Percentiles rank a stretch among this genome's conserved stretches.
Evolutionary conservation across 2,113 vertebrate species (phyloP).

Genomic region (Rhinogobius similis): DNA sequence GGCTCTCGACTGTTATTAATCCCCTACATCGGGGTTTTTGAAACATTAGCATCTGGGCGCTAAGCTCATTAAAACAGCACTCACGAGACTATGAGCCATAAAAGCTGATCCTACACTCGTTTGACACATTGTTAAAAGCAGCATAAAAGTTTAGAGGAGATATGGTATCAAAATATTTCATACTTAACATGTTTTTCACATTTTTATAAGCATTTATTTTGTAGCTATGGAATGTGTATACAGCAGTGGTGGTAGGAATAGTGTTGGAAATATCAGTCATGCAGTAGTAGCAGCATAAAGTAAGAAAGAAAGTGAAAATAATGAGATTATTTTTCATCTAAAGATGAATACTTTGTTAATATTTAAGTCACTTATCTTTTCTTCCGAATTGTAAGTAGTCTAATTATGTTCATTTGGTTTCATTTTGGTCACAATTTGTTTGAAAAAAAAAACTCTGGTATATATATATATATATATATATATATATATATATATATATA

Average conservation of each 20-base stretch:
- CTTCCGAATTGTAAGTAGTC: no score
- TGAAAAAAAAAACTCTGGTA: no score
- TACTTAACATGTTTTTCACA: background rate
- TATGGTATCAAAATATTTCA: conserved; percentile 7
- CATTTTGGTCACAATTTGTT: no score
- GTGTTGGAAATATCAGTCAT: background rate
- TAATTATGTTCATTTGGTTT: no score
- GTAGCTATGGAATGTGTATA: no score
- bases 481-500: no score
- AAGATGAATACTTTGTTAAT: no score
- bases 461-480: no score
- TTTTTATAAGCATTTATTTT: background rate
- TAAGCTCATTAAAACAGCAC: conserved; percentile 65
- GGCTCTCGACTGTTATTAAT: conserved; percentile 65
- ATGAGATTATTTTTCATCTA: no score
- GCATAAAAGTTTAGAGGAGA: conserved; percentile 43
- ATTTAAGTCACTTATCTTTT: no score
- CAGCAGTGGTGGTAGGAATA: background rate
- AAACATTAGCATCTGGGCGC: conserved; percentile 62
- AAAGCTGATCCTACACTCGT: conserved; percentile 54
- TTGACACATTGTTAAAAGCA: conserved; percentile 40
- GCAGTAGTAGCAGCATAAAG: no score
- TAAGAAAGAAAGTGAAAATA: no score
- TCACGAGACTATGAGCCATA: conserved; percentile 53
- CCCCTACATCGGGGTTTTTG: conserved; percentile 53